These are phyloP conservation scores for Ciona savignyi DNA, from an alignment of 23 tunicate species.

Conservation along the genomic window DNA sequence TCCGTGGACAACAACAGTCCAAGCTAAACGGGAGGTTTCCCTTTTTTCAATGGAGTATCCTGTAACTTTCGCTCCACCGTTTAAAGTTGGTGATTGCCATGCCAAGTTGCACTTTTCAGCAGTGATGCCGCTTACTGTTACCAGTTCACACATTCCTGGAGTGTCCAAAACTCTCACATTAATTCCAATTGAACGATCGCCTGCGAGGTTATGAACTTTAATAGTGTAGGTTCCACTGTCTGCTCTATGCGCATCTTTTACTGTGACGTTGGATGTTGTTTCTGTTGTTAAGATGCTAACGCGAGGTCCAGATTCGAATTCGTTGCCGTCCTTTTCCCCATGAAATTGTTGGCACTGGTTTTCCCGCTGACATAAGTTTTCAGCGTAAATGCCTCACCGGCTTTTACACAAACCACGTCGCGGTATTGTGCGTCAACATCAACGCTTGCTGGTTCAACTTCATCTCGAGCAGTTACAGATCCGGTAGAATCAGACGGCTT, in stretches of 20 bases:
- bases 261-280: slow-evolving; percentile 28
- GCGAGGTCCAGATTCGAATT: slow-evolving; percentile 52
- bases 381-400: slow-evolving; percentile 63
- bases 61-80: slow-evolving; percentile 70
- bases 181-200: slow-evolving; percentile 46
- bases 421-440: slow-evolving; percentile 59
- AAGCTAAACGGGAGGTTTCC: slow-evolving; percentile 87
- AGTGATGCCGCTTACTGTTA: slow-evolving; percentile 42
- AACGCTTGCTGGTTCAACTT: slow-evolving; percentile 78
- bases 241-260: slow-evolving; percentile 35
- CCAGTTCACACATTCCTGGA: slow-evolving; percentile 72
- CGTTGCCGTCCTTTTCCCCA: slow-evolving; percentile 83
- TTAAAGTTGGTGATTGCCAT: slow-evolving; percentile 66
- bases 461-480: slow-evolving; percentile 59
- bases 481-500: slow-evolving; percentile 67
- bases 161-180: slow-evolving; percentile 77
- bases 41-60: slow-evolving; percentile 86
- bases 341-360: slow-evolving; percentile 56
- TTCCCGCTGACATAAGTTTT: slow-evolving; percentile 58
- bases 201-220: slow-evolving; percentile 64
- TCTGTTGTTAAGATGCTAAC: slow-evolving; percentile 28
- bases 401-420: slow-evolving; percentile 52
- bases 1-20: slow-evolving; percentile 48
- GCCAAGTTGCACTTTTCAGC: slow-evolving; percentile 57
- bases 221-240: slow-evolving; percentile 81